Evolutionary conservation across 2,888 invertebrate genomes (phyloP).

Genomic region (Tipula helvola): DNA sequence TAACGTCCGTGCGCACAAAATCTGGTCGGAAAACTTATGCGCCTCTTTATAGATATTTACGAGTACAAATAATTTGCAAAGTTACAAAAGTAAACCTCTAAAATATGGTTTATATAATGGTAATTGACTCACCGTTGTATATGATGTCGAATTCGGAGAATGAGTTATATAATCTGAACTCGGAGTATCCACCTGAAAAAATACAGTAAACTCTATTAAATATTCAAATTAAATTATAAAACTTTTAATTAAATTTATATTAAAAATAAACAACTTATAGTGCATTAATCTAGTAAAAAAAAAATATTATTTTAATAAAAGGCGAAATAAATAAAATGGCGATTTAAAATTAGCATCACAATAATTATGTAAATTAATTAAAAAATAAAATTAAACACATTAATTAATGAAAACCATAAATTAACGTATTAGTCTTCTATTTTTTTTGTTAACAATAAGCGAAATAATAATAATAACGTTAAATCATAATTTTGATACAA

Average conservation of each 20-base stretch:
- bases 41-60: too few species aligned
- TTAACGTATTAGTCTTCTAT: background rate
- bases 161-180: slow-evolving; percentile 17
- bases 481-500: background rate
- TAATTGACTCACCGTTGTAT: slow-evolving; percentile 14
- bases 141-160: slow-evolving; percentile 18
- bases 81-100: too few species aligned
- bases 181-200: slow-evolving; percentile 18
- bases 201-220: background rate
- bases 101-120: too few species aligned
- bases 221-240: background rate
- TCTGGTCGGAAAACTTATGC: too few species aligned
- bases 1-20: too few species aligned
- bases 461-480: background rate
- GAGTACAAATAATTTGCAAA: too few species aligned
- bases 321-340: background rate
- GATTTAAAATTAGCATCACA: background rate
- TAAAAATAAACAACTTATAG: background rate
- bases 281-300: background rate
- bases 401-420: background rate
- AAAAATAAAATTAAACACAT: background rate
- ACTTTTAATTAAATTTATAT: background rate
- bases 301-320: background rate
- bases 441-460: background rate
- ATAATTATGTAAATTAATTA: background rate